Evolutionary conservation across 2,888 invertebrate species (phyloP), one percentile per base, ranked within the genome.

Genomic region (Melanchra persicariae): DNA sequence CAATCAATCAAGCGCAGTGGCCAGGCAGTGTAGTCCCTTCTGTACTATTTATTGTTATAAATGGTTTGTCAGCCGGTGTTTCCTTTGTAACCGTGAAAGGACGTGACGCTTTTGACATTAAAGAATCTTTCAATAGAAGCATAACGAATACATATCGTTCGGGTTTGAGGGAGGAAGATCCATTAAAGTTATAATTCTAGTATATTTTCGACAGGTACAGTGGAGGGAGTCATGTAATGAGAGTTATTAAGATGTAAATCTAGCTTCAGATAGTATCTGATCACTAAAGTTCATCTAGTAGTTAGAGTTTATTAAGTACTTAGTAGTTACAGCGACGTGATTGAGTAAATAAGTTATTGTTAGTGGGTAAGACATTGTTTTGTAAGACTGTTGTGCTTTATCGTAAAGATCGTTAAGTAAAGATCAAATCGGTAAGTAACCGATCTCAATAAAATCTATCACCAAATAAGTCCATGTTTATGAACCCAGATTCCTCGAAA

Each of bases 1-100:
- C 87, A 79, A 89, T 90, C 89, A 88, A 89, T 89, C 89, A 88
- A 82, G 83, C 75, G 84, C 83, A 82, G 70, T 68, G 74, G 81
- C 79, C 77, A 64, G 40, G 79, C 78, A 58, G 43, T 77, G 70
- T 68, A 79, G 77, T 76, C 70, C 51, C 55, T 60, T 51, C 49
- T 64, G 60, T 74, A 79, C 75, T 78, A 78, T 79, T n/a, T 83
- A 83, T 78, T 84, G 79, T 83, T 79, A 81, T 72, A 84, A 81
- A 79, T 72, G 69, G 68, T 45, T 59, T 64, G 57, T 70, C 77
- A 70, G 70, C 52, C 74, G 64, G 60, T 65, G 70, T 57, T 79
- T 64, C 77, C 71, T 81, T 81, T 82, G 73, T 77, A 43, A 64
- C 64, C 57, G 66, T 52, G 65, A 74, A 71, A 70, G 63, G 70